Base-by-base conservation (phyloP, 2,888 invertebrate species). In the Pheosia gnoma region DNA sequence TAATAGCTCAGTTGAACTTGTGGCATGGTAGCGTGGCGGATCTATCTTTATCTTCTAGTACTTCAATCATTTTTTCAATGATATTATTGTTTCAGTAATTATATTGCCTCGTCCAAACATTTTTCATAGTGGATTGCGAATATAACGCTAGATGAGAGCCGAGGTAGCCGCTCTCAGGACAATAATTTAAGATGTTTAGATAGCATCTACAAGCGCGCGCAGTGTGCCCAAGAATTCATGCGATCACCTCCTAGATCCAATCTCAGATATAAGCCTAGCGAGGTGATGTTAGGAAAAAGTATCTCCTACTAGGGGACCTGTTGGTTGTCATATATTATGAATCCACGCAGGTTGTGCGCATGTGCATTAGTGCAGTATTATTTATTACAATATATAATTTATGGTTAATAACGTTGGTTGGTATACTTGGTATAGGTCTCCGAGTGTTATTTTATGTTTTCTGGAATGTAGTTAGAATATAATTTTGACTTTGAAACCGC, bases 161-260 rank as follows among this genome's bases (percentile, higher is more conserved):
- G 81, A 83, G 80, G 89, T 88, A 89, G 89, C 87, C 74, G 80
- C 78, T 77, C 82, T 78, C 84, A 79, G 82, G 90, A 90, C 89
- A 90, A 92, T 92, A 92, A 92, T 90, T 92, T 92, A 93, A 93
- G 90, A 90, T 89, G 90, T 90, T 88, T 84, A 88, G 93, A 93
- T 92, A 91, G 74, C 79, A 93, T 93, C 92, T 91, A 93, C 92
- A 92, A 87, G 92, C 74, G 74, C 79, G 85, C 82, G 84, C 87
- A 87, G 86, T 88, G 88, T 89, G 90, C 89, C 82, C 85, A 88
- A 84, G 91, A 89, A 91, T 91, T 90, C 92, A 91, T 90, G 91
- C 88, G 92, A 89, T 92, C 91, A 90, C 87, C 86, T 80, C 74
- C 70, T 77, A 88, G 92, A 91, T 92, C 87, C 90, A 89, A 91